Evolutionary conservation across 2,888 invertebrate species (phyloP), one percentile per base, ranked within the genome.

Genomic region (Hirtodrosophila cameraria): DNA sequence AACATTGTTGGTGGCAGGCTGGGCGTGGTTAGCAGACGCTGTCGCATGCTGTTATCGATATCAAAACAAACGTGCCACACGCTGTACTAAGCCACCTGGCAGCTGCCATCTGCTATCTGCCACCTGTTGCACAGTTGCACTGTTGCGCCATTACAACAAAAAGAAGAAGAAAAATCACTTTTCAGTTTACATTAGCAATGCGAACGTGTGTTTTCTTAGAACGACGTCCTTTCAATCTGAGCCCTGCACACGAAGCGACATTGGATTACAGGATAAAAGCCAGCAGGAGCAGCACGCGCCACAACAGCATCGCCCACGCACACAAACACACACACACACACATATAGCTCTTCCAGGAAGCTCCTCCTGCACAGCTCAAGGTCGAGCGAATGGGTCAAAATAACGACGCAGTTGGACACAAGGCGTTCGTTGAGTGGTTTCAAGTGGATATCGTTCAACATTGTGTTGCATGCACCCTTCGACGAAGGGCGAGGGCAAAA

Each of bases 251-350:
- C n/a, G n/a, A n/a, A n/a, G 30, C n/a, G 30, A 48, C 59, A 35
- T 42, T 12, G 54, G 61, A 58, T 73, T 73, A 75, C 54, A 36
- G 76, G 60, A 71, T 58, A 41, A 35, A 18, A 15, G 8, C 18
- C 18, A 18, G 7, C 8, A 30, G 18, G 11, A 15, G 7, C 23
- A 38, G 27, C 33, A 36, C 18, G 42, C 18, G 35, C 5, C 42
- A 3, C 31, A 36, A 36, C 13, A 41, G 20, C 54, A 64, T 63
- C 50, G 35, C 49, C 28, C 12, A 8, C 9, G 11, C 52, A 36
- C 42, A 38, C 53, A 11, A 6, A 13, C 18, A 41, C 12, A 1
- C 18, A 18, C 18, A 7, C 23, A 23, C n/a, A n/a, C n/a, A n/a
- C n/a, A n/a, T n/a, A n/a, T n/a, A n/a, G n/a, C n/a, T n/a, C n/a